Evolutionary conservation across 2,888 invertebrate species (phyloP).

Genomic region (Euplagia quadripunctaria): DNA sequence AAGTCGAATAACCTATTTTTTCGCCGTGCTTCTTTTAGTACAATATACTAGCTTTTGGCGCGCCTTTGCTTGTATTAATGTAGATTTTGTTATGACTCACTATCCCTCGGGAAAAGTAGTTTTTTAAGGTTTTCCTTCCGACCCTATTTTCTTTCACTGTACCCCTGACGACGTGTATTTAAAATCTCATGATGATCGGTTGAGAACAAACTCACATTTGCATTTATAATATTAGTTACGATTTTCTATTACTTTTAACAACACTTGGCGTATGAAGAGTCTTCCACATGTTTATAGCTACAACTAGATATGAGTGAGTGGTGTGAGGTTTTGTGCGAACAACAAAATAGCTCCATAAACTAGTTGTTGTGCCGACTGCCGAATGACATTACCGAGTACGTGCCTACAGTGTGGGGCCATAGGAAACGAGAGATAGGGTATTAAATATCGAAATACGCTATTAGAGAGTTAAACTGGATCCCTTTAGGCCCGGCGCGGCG

Average conservation of each 20-base stretch:
- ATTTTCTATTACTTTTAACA: not conserved
- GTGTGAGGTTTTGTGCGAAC: conserved; percentile 50
- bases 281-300: not conserved
- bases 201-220: no score
- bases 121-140: not conserved
- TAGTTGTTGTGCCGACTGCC: conserved; percentile 77
- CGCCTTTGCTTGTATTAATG: not conserved
- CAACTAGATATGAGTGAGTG: conserved; percentile 26
- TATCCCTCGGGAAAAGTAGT: not conserved
- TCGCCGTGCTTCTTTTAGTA: not conserved
- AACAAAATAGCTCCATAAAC: conserved; percentile 76
- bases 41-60: not conserved
- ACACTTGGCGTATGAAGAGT: not conserved
- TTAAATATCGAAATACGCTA: not conserved
- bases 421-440: conserved; percentile 33
- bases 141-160: not conserved
- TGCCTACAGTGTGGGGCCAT: conserved; percentile 64
- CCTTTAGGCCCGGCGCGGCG: no score
- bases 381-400: conserved; percentile 83
- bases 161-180: not conserved
- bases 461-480: no score
- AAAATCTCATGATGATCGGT: not conserved
- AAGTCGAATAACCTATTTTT: no score
- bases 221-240: no score
- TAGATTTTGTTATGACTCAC: not conserved